Conservation (phyloP, 2,797 vertebrate genomes). For the Gallirallus australis region DNA sequence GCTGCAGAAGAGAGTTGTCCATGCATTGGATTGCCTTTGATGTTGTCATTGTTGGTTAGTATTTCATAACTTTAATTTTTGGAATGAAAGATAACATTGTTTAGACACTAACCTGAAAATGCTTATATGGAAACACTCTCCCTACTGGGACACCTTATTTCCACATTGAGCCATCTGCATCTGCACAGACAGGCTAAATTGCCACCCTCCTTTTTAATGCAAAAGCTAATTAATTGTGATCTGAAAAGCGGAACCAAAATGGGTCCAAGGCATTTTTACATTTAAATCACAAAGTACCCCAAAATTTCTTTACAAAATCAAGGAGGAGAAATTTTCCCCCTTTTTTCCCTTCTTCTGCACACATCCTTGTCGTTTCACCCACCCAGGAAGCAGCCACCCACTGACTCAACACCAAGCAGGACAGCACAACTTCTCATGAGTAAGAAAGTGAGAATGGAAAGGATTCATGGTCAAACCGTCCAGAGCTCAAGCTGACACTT, state of each 20-base stretch:
- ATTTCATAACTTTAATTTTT: not conserved
- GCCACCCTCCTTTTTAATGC: not conserved
- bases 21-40: not conserved
- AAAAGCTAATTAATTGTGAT: constrained; percentile 19
- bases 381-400: not conserved
- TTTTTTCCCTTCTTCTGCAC: not conserved
- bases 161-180: constrained; percentile 19
- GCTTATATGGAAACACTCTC: not conserved
- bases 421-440: not conserved
- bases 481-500: not conserved
- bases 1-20: not conserved
- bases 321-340: not conserved
- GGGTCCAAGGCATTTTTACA: not conserved
- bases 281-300: not conserved
- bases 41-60: not conserved
- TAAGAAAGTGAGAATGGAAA: not conserved
- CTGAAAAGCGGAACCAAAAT: constrained; percentile 2
- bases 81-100: not conserved
- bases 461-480: not conserved
- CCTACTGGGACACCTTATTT: not conserved
- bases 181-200: constrained; percentile 15
- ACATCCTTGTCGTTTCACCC: not conserved
- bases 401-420: not conserved
- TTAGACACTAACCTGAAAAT: constrained; percentile 7
- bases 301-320: not conserved